A percentile compares a stretch with the other conserved stretches of the same genome.
phyloP scores from a whole-genome alignment of 2,797 vertebrate species.

The Micromesistius poutassou region DNA sequence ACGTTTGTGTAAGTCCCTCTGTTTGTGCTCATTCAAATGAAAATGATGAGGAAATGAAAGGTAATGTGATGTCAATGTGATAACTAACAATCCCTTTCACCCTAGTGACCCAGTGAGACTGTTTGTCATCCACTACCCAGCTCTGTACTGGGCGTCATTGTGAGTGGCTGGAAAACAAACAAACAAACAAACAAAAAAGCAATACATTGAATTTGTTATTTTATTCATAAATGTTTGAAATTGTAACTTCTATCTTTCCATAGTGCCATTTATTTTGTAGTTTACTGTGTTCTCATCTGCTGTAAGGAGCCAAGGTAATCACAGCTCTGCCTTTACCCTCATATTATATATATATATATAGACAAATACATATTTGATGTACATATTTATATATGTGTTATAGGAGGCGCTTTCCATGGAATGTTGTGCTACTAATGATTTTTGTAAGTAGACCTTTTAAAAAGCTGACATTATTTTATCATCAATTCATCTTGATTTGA shows the following conservation, averaged over 20 bases:
- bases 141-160: conserved; percentile 86
- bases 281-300: conserved; percentile 84
- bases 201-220: not conserved
- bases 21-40: conserved; percentile 2
- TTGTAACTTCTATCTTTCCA: conserved; percentile 25
- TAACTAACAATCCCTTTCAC: not conserved
- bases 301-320: conserved; percentile 89
- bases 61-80: not conserved
- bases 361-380: not conserved
- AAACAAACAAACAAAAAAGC: not conserved
- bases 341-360: not conserved
- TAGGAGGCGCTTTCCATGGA: conserved; percentile 93
- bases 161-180: conserved; percentile 68
- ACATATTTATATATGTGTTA: conserved; percentile 17
- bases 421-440: conserved; percentile 83
- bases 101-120: conserved; percentile 74
- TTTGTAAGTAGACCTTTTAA: conserved; percentile 80
- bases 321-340: not conserved
- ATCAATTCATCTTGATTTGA: not conserved
- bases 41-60: not conserved
- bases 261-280: conserved; percentile 84
- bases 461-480: not conserved
- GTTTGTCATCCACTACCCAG: conserved; percentile 77
- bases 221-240: not conserved
- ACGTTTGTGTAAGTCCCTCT: conserved; percentile 84